Evolutionary conservation across 2,113 vertebrate genomes (phyloP), one percentile per base, ranked within the genome.

Genomic region (Podarcis cretensis): DNA sequence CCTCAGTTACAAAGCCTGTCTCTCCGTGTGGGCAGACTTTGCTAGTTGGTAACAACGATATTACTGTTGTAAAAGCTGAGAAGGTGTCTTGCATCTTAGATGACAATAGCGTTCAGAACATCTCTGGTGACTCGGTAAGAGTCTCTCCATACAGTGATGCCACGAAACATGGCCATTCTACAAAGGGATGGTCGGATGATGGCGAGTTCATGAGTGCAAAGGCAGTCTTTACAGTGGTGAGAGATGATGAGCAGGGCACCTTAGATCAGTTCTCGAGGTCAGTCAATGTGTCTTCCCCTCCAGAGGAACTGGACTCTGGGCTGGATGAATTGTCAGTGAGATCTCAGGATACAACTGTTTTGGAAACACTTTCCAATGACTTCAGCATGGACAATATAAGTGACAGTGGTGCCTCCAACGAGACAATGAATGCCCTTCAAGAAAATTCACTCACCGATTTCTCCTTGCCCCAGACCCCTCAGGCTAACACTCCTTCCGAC

Each of bases 381-480:
- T 98, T 99, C 81, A 98, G 98, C 95, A 97, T 98, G 98, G 99
- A 99, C 93, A 99, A 98, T 80, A 95, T 99, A 83, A 99, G 98
- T 0, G 99, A 99, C 95, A 98, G 98, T 0, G 98, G 98, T 30
- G 98, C 98, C n/a, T 98, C 97, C 73, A 98, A 98, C 83, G 98
- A 98, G 91, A 98, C 97, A 8, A 95, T 97, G 95, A 98, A 92
- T 0, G 96, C 97, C 85, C 97, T 98, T 23, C 97, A 99, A 90
- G 98, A 98, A 90, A 97, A 96, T 92, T 98, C 95, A 0, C 95
- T 94, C 92, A 97, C 94, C 0, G 98, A 95, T 83, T 98, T 97
- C 94, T 98, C 96, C 84, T 97, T 95, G 94, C 98, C 96, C 0
- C 98, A 98, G 65, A 99, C 98, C 6, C 98, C 98, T 0, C 97